Base-by-base conservation (phyloP, 2,113 vertebrate genomes). In the Thryonomys swinderianus region DNA sequence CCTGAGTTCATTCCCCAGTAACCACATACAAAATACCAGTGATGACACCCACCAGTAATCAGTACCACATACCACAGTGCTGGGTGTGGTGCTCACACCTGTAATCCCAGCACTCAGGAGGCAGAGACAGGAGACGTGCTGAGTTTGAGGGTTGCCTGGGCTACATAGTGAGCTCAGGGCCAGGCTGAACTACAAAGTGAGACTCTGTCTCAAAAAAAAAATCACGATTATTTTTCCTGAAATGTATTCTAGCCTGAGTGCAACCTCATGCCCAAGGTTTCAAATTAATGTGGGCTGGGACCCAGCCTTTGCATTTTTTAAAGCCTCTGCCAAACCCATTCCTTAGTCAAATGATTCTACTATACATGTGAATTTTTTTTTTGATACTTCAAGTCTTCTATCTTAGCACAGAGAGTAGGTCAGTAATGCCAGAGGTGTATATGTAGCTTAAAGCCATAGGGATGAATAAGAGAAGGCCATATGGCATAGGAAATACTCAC, bases 221-320 rank as follows among this genome's bases (percentile, higher is more conserved):
- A n/a, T n/a, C n/a, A n/a, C n/a, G n/a, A n/a, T n/a, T 95, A 12
- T 86, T 89, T 85, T 93, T 95, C 57, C 78, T 91, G 69, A 86
- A 82, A 67, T 80, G 17, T 48, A 32, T 95, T 76, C 6, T 42
- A 88, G 40, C 53, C 27, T 64, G 42, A 20, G 14, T 61, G 37
- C 2, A 1, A 14, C 3, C 40, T 69, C 2, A 37, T 4, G 7
- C 37, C 40, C 45, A 67, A 94, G 8, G 82, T 88, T 96, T 69
- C 85, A 14, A 84, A 64, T 92, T 82, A 89, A 61, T 62, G 13
- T n/a, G 21, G 53, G 30, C 17, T 42, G 53, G 3, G 18, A 37
- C 7, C 32, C 53, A 88, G n/a, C 3, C 71, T 87, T 64, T 96
- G 5, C 84, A 11, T 17, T 85, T 94, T 79, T 64, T 18, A 88